These are phyloP conservation scores for Harpagoxenus sublaevis DNA, from an alignment of 2,888 invertebrate genomes.

Conservation along the genomic window DNA sequence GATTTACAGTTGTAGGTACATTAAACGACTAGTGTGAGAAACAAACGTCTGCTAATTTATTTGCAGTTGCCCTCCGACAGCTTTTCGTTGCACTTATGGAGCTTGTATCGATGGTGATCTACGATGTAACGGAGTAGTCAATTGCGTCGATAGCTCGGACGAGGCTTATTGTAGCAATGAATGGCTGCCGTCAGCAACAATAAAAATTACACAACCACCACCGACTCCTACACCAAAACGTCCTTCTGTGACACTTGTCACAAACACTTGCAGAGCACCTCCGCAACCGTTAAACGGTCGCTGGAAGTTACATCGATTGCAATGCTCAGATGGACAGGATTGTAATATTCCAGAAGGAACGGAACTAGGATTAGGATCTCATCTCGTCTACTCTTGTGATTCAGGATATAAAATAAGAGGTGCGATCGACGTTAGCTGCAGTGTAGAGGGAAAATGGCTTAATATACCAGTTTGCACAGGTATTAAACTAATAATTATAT, in stretches of 20 bases:
- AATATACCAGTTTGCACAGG: constrained; percentile 78
- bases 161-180: constrained; percentile 77
- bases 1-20: neutral
- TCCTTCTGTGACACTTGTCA: constrained; percentile 33
- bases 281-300: constrained; percentile 79
- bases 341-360: constrained; percentile 71
- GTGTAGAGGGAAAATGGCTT: constrained; percentile 78
- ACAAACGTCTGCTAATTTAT: constrained; percentile 18
- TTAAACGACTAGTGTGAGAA: neutral
- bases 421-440: constrained; percentile 76
- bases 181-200: neutral
- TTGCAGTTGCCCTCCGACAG: constrained; percentile 80
- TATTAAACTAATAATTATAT: constrained; percentile 53
- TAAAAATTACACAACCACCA: neutral
- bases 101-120: constrained; percentile 84
- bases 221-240: neutral
- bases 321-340: constrained; percentile 71
- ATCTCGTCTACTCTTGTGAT: constrained; percentile 80
- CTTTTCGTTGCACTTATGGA: constrained; percentile 85
- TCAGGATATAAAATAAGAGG: constrained; percentile 76
- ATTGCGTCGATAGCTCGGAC: constrained; percentile 86
- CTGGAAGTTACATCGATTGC: constrained; percentile 76
- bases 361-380: constrained; percentile 75
- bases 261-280: constrained; percentile 75
- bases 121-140: constrained; percentile 81